These are phyloP conservation scores for Actenoides hombroni DNA, from an alignment of 2,113 vertebrate species.

Conservation along the genomic window DNA sequence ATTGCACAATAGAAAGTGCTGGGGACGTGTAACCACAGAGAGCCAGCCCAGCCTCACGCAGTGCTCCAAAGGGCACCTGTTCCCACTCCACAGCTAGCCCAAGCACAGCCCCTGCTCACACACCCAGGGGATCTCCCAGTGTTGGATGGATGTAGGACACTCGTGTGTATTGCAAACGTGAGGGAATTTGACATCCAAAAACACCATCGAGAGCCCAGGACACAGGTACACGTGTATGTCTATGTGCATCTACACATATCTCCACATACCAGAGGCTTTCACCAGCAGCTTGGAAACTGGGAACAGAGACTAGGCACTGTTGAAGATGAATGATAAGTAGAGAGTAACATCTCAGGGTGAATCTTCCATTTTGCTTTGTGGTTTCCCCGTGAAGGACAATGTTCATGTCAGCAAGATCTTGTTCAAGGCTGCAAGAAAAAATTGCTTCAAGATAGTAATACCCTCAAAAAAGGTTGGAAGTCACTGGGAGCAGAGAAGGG, in stretches of 20 bases:
- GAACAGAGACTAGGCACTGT: not conserved
- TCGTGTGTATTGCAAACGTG: rapidly evolving
- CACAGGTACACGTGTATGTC: rapidly evolving
- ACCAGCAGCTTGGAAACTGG: not conserved
- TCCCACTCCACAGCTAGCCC: not conserved
- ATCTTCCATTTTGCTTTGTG: rapidly evolving
- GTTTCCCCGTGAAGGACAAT: not conserved
- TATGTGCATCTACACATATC: too few relatives aligned
- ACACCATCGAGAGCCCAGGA: not conserved
- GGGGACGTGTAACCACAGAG: rapidly evolving
- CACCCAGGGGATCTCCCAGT: rapidly evolving
- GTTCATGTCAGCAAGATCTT: not conserved
- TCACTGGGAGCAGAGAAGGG: not conserved
- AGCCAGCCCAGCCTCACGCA: not conserved
- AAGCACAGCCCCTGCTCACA: rapidly evolving
- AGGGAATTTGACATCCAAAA: not conserved
- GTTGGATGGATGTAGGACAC: not conserved
- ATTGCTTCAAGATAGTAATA: not conserved
- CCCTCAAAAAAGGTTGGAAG: not conserved
- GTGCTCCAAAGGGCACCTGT: not conserved
- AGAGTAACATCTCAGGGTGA: not conserved
- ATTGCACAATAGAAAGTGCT: not conserved
- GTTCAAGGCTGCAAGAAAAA: not conserved
- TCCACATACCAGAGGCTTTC: not conserved
- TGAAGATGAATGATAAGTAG: not conserved